Conservation (phyloP, 92 coral and sea anemone species). For the Epizoanthus ramosus region DNA sequence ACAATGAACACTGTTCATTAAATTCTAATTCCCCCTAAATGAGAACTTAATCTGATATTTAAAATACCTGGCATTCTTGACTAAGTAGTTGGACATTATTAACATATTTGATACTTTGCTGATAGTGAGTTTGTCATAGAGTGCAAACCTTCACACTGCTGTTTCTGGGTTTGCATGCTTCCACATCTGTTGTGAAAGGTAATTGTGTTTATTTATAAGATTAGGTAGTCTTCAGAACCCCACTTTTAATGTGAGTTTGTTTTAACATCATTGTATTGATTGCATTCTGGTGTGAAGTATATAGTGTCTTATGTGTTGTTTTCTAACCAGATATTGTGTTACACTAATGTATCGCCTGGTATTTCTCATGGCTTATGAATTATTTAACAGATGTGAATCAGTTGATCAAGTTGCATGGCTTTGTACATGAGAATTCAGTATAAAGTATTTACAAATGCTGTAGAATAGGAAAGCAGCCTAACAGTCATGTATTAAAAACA, state of each 20-base stretch:
- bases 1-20: not conserved
- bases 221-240: not conserved
- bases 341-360: not conserved
- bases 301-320: not conserved
- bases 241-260: not conserved
- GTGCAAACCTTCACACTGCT: not conserved
- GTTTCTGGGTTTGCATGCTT: not conserved
- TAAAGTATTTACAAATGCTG: too few species aligned
- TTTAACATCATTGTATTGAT: not conserved
- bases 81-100: conserved; percentile 3
- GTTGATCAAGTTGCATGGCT: not conserved
- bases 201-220: not conserved
- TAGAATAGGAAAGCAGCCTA: too few species aligned
- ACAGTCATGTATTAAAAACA: too few species aligned
- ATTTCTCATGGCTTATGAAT: conserved; percentile 4
- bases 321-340: conserved; percentile 3
- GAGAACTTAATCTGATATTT: conserved; percentile 31
- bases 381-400: not conserved
- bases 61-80: conserved; percentile 7
- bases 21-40: not conserved
- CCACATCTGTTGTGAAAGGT: conserved; percentile 5
- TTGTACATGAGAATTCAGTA: not conserved
- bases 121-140: too few species aligned
- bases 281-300: not conserved
- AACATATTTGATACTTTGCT: not conserved